Evolutionary conservation across 2,888 invertebrate species (phyloP).

Genomic region (Blastobasis adustella): DNA sequence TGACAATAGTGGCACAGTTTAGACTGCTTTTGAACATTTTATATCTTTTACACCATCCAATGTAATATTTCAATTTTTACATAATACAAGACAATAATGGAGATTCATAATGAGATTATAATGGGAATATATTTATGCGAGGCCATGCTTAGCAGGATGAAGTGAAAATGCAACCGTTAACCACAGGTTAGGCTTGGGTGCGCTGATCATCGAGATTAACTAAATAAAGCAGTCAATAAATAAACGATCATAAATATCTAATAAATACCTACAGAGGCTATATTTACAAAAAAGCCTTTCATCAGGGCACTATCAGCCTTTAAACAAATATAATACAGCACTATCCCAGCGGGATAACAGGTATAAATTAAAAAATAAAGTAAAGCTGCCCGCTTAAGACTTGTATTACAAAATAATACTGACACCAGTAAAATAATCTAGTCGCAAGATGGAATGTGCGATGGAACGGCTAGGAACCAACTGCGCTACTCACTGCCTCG

Average conservation of each 20-base stretch:
- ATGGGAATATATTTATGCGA: slow-evolving; percentile 53
- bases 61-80: slow-evolving; percentile 60
- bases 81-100: slow-evolving; percentile 46
- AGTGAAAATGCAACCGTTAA: slow-evolving; percentile 64
- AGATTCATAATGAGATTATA: slow-evolving; percentile 72
- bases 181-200: slow-evolving; percentile 56
- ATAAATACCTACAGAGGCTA: slow-evolving; percentile 74
- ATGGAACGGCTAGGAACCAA: slow-evolving; percentile 47
- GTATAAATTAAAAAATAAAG: slow-evolving; percentile 69
- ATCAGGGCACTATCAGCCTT: slow-evolving; percentile 62
- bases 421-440: slow-evolving; percentile 69
- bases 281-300: slow-evolving; percentile 71
- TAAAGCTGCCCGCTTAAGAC: slow-evolving; percentile 73
- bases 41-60: slow-evolving; percentile 62
- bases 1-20: slow-evolving; percentile 3
- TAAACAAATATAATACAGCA: slow-evolving; percentile 72
- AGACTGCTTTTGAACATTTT: slow-evolving; percentile 22
- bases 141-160: slow-evolving; percentile 69
- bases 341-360: slow-evolving; percentile 69
- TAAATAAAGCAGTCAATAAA: slow-evolving; percentile 76
- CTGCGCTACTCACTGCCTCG: slow-evolving; percentile 51
- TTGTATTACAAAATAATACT: slow-evolving; percentile 73
- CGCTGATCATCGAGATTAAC: slow-evolving; percentile 54
- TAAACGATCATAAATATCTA: slow-evolving; percentile 76
- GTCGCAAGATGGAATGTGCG: slow-evolving; percentile 67